Evolutionary conservation across 2,888 invertebrate genomes (phyloP).

Genomic region (Nineta flava): DNA sequence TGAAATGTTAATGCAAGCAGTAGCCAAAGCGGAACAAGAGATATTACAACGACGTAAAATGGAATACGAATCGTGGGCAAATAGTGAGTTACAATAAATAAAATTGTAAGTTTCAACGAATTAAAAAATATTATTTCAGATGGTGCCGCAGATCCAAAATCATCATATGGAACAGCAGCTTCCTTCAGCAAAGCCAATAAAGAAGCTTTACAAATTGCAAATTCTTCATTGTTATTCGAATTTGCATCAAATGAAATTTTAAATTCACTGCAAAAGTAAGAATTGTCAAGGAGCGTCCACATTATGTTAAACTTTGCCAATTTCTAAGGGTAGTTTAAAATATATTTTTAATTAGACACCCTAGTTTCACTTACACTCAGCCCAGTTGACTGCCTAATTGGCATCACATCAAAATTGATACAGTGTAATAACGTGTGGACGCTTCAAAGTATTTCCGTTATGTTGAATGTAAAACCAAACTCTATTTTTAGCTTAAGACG

Average conservation of each 20-base stretch:
- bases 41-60: conserved; percentile 57
- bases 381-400: too few relatives aligned
- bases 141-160: conserved; percentile 71
- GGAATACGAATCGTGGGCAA: conserved; percentile 68
- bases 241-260: conserved; percentile 75
- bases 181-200: conserved; percentile 81
- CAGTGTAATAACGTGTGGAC: too few relatives aligned
- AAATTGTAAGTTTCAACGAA: conserved; percentile 2
- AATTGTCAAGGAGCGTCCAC: too few relatives aligned
- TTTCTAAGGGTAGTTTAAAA: neutral
- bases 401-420: too few relatives aligned
- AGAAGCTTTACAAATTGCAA: conserved; percentile 67
- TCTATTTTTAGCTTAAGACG: conserved; percentile 28
- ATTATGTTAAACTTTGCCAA: neutral
- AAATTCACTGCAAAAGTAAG: conserved; percentile 43
- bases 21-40: conserved; percentile 65
- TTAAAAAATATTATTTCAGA: conserved; percentile 26
- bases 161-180: conserved; percentile 73
- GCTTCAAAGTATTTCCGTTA: too few relatives aligned
- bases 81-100: conserved; percentile 33
- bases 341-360: neutral
- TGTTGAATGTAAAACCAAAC: too few relatives aligned
- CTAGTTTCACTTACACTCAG: too few relatives aligned
- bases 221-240: conserved; percentile 73
- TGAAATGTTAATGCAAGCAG: conserved; percentile 54